Conservation (phyloP, 37 sponge, comb jelly and placozoan genomes). For the Theonella swinhoei region DNA sequence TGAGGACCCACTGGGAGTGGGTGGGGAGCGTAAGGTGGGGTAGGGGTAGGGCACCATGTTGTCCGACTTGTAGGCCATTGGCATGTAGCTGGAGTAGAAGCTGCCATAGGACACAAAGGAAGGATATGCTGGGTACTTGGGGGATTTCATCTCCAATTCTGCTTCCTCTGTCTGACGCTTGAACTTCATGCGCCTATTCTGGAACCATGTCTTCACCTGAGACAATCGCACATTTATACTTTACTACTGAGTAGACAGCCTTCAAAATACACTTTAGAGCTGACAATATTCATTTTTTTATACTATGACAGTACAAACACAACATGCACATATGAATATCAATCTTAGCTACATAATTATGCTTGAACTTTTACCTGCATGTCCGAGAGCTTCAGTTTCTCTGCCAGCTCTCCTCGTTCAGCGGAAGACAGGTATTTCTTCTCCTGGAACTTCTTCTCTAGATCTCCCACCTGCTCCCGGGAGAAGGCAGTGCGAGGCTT, state of each 20-base stretch:
- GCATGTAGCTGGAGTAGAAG: constrained; percentile 44
- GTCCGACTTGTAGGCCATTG: constrained; percentile 50
- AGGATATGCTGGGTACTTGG: constrained; percentile 51
- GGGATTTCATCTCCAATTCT: constrained; percentile 79
- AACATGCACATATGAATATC: no score
- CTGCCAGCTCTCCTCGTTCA: constrained; percentile 83
- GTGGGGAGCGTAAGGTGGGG: constrained; percentile 35
- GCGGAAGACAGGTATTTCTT: constrained; percentile 83
- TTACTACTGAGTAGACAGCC: no score
- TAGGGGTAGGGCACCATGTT: constrained; percentile 12
- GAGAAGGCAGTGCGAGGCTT: constrained; percentile 87
- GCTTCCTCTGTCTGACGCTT: constrained; percentile 82
- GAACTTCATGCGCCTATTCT: constrained; percentile 85
- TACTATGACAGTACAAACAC: no score
- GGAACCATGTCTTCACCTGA: constrained; percentile 87
- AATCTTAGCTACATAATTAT: no score
- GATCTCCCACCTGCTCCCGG: constrained; percentile 74
- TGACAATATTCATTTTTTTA: no score
- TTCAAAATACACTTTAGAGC: no score
- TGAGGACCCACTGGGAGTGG: constrained; percentile 6
- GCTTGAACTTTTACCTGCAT: no score
- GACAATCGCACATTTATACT: no score
- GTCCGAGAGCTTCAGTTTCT: constrained; percentile 78
- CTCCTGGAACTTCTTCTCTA: constrained; percentile 85
- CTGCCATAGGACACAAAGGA: constrained; percentile 42